Evolutionary conservation across 2,888 invertebrate species (phyloP).

Genomic region (Oeneis ivallda): DNA sequence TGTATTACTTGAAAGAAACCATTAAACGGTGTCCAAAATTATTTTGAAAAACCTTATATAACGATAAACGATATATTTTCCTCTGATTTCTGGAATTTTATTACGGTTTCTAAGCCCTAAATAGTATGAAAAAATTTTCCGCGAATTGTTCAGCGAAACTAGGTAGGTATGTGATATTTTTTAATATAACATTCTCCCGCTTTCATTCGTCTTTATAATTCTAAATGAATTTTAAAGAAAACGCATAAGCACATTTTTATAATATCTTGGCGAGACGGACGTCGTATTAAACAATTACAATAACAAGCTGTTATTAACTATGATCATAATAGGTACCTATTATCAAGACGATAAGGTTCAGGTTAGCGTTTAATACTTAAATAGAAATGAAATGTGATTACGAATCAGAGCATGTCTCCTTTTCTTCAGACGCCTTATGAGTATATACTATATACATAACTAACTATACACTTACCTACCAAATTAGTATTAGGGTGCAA

Average conservation of each 20-base stretch:
- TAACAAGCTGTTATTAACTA: conserved; percentile 24
- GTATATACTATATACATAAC: too few relatives aligned
- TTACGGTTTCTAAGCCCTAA: too few relatives aligned
- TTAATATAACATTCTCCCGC: neutral
- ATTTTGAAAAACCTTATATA: too few relatives aligned
- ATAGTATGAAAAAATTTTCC: too few relatives aligned
- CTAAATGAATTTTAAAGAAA: neutral
- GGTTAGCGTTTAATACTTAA: conserved; percentile 24
- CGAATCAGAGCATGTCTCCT: conserved; percentile 67
- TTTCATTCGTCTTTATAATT: conserved; percentile 9
- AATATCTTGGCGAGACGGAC: conserved; percentile 17
- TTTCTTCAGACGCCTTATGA: conserved; percentile 58
- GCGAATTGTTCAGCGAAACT: too few relatives aligned
- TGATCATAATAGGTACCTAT: conserved; percentile 49
- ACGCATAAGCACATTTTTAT: neutral
- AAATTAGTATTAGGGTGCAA: conserved; percentile 55
- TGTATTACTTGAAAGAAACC: too few relatives aligned
- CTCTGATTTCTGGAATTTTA: too few relatives aligned
- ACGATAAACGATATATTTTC: too few relatives aligned
- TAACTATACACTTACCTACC: too few relatives aligned
- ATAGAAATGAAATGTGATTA: conserved; percentile 74
- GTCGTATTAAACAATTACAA: conserved; percentile 32
- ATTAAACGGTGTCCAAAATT: too few relatives aligned
- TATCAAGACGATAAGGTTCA: conserved; percentile 28
- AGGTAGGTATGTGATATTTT: too few relatives aligned